A percentile compares a stretch with the other conserved stretches of the same genome.
Evolutionary conservation across 1,140 invertebrate species (phyloP).

Genomic region (Cyclina sinensis): DNA sequence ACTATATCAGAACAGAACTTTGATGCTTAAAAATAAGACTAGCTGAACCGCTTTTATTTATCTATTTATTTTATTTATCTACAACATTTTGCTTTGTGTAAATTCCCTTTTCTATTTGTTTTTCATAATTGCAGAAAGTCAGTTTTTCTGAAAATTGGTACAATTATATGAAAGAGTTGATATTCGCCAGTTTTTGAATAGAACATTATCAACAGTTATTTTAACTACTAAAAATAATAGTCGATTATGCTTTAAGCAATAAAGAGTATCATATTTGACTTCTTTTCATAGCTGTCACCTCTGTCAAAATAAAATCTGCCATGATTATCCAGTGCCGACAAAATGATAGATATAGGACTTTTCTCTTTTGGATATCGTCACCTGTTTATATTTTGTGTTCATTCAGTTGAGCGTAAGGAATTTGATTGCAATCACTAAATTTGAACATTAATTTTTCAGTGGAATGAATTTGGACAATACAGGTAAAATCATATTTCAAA

Average conservation of each 20-base stretch:
- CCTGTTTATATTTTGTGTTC: neutral
- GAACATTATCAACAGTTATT: too few relatives aligned
- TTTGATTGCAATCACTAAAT: conserved; percentile 47
- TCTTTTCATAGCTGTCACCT: neutral
- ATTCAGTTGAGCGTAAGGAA: conserved; percentile 43
- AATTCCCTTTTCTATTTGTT: too few relatives aligned
- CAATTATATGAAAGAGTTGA: too few relatives aligned
- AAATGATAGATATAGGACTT: neutral
- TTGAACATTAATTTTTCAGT: conserved; percentile 61
- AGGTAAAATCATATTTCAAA: conserved; percentile 50
- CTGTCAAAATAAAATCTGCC: conserved; percentile 4
- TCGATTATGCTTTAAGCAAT: neutral
- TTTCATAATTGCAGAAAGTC: too few relatives aligned
- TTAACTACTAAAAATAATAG: too few relatives aligned
- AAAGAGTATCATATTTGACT: neutral
- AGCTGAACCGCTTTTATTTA: too few relatives aligned
- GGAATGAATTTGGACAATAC: conserved; percentile 49
- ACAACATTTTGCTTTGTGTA: too few relatives aligned
- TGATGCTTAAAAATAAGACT: too few relatives aligned
- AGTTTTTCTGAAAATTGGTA: too few relatives aligned
- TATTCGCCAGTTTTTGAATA: too few relatives aligned
- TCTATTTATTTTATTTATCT: too few relatives aligned
- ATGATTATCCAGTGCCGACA: neutral
- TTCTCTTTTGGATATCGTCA: neutral
- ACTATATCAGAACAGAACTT: too few relatives aligned